Percentiles rank a stretch among this genome's conserved stretches.
phyloP scores from a whole-genome alignment of 2,113 vertebrate species.

The Salvelinus sp. region DNA sequence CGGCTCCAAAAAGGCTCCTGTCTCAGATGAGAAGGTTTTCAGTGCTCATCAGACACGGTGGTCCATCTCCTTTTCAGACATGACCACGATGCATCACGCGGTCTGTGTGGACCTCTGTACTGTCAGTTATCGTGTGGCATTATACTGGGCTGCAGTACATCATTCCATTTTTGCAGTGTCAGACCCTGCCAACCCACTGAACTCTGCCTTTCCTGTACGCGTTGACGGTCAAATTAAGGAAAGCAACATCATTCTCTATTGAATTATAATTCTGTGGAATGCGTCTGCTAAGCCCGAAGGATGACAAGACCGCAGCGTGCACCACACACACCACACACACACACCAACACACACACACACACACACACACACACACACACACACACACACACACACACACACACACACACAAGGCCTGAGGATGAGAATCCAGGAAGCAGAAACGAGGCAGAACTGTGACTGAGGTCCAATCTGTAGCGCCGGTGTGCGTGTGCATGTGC shows the following conservation, averaged over 20 bases:
- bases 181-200: constrained; percentile 48
- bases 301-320: no score
- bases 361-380: no score
- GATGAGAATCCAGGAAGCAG: no score
- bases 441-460: no score
- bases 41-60: constrained; percentile 64
- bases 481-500: no score
- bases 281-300: no score
- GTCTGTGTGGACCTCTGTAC: constrained; percentile 35
- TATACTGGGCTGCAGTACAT: constrained; percentile 36
- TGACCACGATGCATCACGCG: constrained; percentile 45
- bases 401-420: background rate
- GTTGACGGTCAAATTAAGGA: constrained; percentile 58
- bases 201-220: constrained; percentile 52
- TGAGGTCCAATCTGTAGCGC: no score
- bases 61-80: constrained; percentile 54
- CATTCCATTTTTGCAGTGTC: constrained; percentile 56
- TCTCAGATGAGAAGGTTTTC: constrained; percentile 43
- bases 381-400: background rate
- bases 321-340: background rate
- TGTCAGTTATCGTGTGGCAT: constrained; percentile 57
- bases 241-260: no score
- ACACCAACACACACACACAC: no score
- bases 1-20: constrained; percentile 23
- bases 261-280: no score